Evolutionary conservation across 1,140 invertebrate genomes (phyloP).

Genomic region (Lasioglossum albipes): DNA sequence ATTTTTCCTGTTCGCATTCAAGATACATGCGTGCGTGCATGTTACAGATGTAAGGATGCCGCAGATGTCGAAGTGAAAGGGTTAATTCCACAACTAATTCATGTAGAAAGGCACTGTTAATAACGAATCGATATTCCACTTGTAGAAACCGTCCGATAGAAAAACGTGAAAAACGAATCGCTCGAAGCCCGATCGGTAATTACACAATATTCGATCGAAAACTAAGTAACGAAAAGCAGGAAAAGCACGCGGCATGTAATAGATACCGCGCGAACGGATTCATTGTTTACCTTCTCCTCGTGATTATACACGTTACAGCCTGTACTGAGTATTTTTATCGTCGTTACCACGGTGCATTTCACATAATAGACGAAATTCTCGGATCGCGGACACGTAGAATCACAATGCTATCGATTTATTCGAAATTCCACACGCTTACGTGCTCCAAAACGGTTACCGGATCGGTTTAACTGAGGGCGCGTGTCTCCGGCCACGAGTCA

Average conservation of each 20-base stretch:
- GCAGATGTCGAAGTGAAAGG: conserved; percentile 14
- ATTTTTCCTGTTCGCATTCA: not conserved
- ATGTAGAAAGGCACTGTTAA: not conserved
- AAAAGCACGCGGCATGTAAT: conserved; percentile 34
- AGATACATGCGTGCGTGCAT: not conserved
- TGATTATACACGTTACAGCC: conserved; percentile 30
- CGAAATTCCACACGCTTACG: conserved; percentile 32
- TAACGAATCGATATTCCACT: not conserved
- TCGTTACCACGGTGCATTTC: conserved; percentile 7
- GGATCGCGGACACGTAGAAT: not conserved
- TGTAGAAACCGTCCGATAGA: not conserved
- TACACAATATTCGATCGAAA: not conserved
- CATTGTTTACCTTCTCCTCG: conserved; percentile 57
- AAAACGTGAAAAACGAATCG: not conserved
- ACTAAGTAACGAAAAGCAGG: conserved; percentile 9
- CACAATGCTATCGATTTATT: conserved; percentile 50
- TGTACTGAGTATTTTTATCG: not conserved
- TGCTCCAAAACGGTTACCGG: conserved; percentile 56
- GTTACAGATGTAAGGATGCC: not conserved
- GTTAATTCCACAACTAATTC: conserved; percentile 42
- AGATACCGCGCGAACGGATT: conserved; percentile 47
- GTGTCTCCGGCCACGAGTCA: conserved; percentile 51
- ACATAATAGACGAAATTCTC: conserved; percentile 23
- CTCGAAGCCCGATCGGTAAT: not conserved
- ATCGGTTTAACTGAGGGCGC: conserved; percentile 54